These are phyloP conservation scores for Nezara viridula DNA, from an alignment of 2,888 invertebrate species.

Conservation along the genomic window DNA sequence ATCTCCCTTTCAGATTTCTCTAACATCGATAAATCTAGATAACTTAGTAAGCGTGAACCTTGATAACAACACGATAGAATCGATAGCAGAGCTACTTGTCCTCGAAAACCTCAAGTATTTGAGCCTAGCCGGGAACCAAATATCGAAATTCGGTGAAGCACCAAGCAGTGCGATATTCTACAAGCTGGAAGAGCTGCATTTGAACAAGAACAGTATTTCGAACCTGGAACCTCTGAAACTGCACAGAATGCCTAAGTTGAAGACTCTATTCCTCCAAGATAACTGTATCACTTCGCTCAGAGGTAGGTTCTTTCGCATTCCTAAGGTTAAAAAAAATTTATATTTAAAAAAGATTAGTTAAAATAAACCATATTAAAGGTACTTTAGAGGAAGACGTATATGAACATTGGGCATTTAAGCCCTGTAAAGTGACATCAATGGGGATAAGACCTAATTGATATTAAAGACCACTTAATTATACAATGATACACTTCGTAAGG, in stretches of 20 bases:
- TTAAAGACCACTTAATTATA: too few relatives aligned
- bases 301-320: conserved; percentile 11
- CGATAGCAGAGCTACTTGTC: conserved; percentile 55
- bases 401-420: too few relatives aligned
- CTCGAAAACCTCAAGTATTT: conserved; percentile 60
- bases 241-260: conserved; percentile 61
- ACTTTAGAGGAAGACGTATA: too few relatives aligned
- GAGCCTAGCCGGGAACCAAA: conserved; percentile 61
- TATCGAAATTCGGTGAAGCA: conserved; percentile 61
- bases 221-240: conserved; percentile 61
- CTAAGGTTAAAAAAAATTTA: too few relatives aligned
- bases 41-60: conserved; percentile 62
- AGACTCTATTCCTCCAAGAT: conserved; percentile 62
- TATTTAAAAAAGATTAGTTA: too few relatives aligned
- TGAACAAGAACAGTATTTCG: conserved; percentile 60
- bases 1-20: conserved; percentile 2
- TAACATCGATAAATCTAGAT: conserved; percentile 48
- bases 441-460: too few relatives aligned
- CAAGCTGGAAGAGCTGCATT: conserved; percentile 61
- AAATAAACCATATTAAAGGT: too few relatives aligned
- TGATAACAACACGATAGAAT: conserved; percentile 61
- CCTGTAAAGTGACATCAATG: too few relatives aligned
- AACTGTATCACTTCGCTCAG: conserved; percentile 58
- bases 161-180: conserved; percentile 47
- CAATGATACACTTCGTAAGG: too few relatives aligned